These are phyloP conservation scores for Leptodirus hochenwartii DNA, from an alignment of 2,888 invertebrate species.

Conservation along the genomic window DNA sequence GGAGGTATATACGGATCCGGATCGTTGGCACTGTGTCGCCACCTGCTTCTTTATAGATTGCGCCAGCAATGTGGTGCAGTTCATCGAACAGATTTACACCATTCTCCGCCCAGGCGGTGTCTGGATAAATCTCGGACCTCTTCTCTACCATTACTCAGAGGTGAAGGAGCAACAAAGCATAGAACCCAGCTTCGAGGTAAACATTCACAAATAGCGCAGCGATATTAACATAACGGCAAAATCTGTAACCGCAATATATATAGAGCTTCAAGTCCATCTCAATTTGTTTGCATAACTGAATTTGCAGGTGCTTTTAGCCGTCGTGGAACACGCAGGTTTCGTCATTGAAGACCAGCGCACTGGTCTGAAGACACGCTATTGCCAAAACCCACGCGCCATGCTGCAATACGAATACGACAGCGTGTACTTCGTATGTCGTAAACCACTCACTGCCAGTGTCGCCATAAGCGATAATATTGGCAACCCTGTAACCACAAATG, in stretches of 20 bases:
- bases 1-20: conserved; percentile 58
- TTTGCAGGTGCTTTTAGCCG: conserved; percentile 37
- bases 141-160: conserved; percentile 83
- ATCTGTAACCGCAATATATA: conserved; percentile 49
- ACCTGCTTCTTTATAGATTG: conserved; percentile 99
- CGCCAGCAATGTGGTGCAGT: conserved; percentile 87
- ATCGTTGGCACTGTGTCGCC: conserved; percentile 80
- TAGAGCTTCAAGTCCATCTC: conserved; percentile 5
- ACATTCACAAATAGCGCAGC: too few relatives aligned
- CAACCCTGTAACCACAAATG: too few relatives aligned
- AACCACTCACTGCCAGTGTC: conserved; percentile 31
- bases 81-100: conserved; percentile 79
- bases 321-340: conserved; percentile 71
- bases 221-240: conserved; percentile 53
- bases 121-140: conserved; percentile 83
- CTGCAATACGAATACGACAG: conserved; percentile 82
- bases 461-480: too few relatives aligned
- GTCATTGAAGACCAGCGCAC: conserved; percentile 62
- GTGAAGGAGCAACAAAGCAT: conserved; percentile 74
- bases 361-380: conserved; percentile 70
- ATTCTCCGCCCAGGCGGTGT: conserved; percentile 79
- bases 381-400: conserved; percentile 86
- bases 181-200: conserved; percentile 79
- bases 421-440: conserved; percentile 80
- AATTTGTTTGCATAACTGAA: too few relatives aligned